phyloP scores from a whole-genome alignment of 2,797 vertebrate species.

The Euphonia xanthogaster region DNA sequence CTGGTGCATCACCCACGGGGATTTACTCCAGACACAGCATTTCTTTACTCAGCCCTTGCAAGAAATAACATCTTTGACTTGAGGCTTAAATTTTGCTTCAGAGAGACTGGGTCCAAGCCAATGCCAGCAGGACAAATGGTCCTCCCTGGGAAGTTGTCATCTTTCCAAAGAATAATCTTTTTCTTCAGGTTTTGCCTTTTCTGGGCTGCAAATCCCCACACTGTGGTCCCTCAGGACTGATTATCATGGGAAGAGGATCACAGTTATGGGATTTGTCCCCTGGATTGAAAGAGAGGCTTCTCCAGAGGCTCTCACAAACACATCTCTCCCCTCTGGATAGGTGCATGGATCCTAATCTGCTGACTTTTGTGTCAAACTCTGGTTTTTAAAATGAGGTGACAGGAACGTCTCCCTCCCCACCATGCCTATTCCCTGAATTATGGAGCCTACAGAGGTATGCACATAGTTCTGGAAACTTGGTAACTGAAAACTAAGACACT shows the following conservation, averaged over 20 bases:
- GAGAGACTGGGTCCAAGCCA: neutral
- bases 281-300: neutral
- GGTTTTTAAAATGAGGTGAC: neutral
- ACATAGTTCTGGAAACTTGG: neutral
- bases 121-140: neutral
- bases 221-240: neutral
- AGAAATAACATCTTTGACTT: neutral
- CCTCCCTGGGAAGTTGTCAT: neutral
- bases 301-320: neutral
- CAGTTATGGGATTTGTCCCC: neutral
- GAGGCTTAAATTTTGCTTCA: neutral
- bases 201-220: neutral
- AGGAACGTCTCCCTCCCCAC: neutral
- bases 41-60: neutral
- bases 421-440: neutral
- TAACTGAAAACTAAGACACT: neutral
- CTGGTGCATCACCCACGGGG: accelerated
- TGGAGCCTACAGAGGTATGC: neutral
- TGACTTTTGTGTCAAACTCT: neutral
- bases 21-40: neutral
- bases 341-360: neutral
- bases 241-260: neutral
- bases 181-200: neutral
- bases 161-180: neutral
- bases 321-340: neutral